These are phyloP conservation scores for Dyspetes luteomarginatus DNA, from an alignment of 2,888 invertebrate species.

Conservation along the genomic window DNA sequence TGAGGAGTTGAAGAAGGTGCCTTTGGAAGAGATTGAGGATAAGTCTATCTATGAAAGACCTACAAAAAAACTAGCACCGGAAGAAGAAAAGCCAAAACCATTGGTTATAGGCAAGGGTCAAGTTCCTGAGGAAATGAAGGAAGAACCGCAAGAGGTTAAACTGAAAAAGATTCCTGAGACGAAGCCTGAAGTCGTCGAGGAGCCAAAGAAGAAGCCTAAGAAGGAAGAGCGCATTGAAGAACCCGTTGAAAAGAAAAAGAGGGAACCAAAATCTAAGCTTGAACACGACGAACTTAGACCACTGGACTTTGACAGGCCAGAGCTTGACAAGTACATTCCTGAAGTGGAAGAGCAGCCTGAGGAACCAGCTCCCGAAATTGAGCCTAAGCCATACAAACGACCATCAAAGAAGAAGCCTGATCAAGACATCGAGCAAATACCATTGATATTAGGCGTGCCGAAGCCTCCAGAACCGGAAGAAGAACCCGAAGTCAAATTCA, in stretches of 20 bases:
- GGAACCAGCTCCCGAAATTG: constrained; percentile 78
- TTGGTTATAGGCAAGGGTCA: constrained; percentile 80
- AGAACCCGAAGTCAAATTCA: constrained; percentile 82
- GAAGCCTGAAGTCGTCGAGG: constrained; percentile 76
- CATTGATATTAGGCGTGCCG: constrained; percentile 81
- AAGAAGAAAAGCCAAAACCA: constrained; percentile 76
- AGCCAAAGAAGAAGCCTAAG: constrained; percentile 74
- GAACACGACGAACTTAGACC: constrained; percentile 78
- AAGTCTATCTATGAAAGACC: constrained; percentile 79
- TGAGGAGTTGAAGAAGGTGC: constrained; percentile 81
- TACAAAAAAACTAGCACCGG: constrained; percentile 78
- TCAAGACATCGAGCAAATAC: constrained; percentile 79
- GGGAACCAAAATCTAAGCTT: constrained; percentile 73
- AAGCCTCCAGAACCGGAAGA: constrained; percentile 83
- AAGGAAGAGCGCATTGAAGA: constrained; percentile 74
- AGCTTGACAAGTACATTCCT: constrained; percentile 80
- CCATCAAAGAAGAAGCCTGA: constrained; percentile 77
- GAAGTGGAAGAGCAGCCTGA: constrained; percentile 76
- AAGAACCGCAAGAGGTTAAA: constrained; percentile 78
- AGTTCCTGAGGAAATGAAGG: constrained; percentile 76
- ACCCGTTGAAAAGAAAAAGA: constrained; percentile 72
- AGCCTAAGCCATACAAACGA: constrained; percentile 74
- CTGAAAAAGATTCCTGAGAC: constrained; percentile 81
- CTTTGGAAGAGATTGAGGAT: constrained; percentile 80
- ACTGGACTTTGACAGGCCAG: constrained; percentile 78